Conservation (phyloP, 1,140 invertebrate genomes). For the Drosophila ercepeae region DNA sequence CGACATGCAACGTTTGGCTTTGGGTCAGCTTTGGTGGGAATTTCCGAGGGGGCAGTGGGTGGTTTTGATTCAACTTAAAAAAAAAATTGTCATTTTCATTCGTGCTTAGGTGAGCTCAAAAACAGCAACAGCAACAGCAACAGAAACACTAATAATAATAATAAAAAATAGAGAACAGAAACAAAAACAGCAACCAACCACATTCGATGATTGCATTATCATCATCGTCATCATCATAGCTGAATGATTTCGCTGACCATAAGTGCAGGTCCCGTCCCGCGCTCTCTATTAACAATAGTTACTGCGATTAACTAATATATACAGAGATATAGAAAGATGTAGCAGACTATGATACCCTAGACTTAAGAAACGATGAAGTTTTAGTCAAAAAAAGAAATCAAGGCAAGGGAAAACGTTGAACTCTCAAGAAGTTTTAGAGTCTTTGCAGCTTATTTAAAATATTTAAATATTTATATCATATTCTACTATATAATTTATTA, state of each 20-base stretch:
- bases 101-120: slow-evolving; percentile 29
- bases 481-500: background rate
- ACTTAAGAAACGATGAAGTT: background rate
- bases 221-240: slow-evolving; percentile 57
- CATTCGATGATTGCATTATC: slow-evolving; percentile 41
- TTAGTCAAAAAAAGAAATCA: too few species aligned
- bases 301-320: slow-evolving; percentile 32
- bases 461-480: background rate
- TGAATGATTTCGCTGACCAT: slow-evolving; percentile 54
- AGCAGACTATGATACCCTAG: background rate
- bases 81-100: slow-evolving; percentile 58
- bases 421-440: too few species aligned
- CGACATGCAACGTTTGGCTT: slow-evolving; percentile 75
- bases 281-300: slow-evolving; percentile 6
- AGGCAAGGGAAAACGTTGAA: too few species aligned
- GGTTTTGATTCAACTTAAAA: slow-evolving; percentile 5
- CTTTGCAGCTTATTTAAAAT: background rate
- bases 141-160: slow-evolving; percentile 19
- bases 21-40: slow-evolving; percentile 49
- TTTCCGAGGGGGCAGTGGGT: background rate
- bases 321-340: background rate
- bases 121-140: too few species aligned
- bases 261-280: slow-evolving; percentile 24
- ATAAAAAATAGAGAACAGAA: background rate
- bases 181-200: slow-evolving; percentile 15